Conservation (phyloP, 1,140 invertebrate genomes). For the Atta texana region DNA sequence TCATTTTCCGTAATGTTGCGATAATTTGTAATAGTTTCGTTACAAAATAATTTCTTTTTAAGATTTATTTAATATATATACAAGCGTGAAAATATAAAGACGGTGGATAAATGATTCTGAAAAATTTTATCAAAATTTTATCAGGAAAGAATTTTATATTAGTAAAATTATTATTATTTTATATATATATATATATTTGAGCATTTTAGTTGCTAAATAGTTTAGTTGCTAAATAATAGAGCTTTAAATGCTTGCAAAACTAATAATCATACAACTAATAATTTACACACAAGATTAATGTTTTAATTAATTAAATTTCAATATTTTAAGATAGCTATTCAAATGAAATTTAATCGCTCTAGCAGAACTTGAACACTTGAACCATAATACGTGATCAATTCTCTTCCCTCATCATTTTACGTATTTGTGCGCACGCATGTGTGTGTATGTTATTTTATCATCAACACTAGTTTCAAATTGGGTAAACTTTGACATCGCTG, state of each 20-base stretch:
- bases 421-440: not conserved
- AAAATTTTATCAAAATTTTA: constrained; percentile 18
- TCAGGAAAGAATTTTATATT: not conserved
- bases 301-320: constrained; percentile 11
- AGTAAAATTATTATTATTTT: not conserved
- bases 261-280: not conserved
- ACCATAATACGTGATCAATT: constrained; percentile 6
- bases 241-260: not conserved
- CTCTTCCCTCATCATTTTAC: not conserved
- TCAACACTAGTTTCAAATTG: constrained; percentile 44
- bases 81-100: not conserved
- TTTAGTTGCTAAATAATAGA: not conserved
- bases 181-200: not conserved
- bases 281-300: not conserved
- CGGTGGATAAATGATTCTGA: not conserved
- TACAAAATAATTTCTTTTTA: not conserved
- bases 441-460: constrained; percentile 36
- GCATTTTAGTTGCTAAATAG: not conserved
- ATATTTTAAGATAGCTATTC: constrained; percentile 15
- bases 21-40: not conserved
- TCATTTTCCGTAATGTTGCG: not conserved
- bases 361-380: not conserved
- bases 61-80: not conserved
- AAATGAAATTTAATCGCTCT: constrained; percentile 12
- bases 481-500: constrained; percentile 53